These are phyloP conservation scores for Nephrotoma flavescens DNA, from an alignment of 2,888 invertebrate species.

Conservation along the genomic window DNA sequence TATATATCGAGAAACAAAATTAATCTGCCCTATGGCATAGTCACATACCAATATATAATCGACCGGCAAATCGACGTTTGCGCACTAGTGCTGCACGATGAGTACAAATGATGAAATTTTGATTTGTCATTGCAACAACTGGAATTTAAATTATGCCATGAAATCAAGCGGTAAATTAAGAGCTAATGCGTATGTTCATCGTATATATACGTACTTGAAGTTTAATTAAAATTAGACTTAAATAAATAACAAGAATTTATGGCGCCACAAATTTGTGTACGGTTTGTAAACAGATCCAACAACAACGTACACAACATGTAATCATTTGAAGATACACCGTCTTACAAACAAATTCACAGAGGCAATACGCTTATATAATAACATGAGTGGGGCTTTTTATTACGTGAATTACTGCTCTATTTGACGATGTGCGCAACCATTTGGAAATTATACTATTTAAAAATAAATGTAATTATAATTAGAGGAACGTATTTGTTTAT, in stretches of 20 bases:
- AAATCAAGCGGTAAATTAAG: too few species aligned
- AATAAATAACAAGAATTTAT: not conserved
- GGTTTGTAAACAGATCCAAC: not conserved
- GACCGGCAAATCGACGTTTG: not conserved
- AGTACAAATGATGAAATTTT: not conserved
- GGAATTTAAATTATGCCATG: not conserved
- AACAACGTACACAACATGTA: not conserved
- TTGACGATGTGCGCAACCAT: not conserved
- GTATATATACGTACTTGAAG: not conserved
- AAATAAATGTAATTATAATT: not conserved
- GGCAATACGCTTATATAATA: not conserved
- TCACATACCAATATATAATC: not conserved
- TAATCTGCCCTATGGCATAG: not conserved
- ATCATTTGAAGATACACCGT: not conserved
- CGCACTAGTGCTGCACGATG: not conserved
- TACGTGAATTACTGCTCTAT: not conserved
- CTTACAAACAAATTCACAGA: not conserved
- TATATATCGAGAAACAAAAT: not conserved
- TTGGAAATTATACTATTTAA: not conserved
- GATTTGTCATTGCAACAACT: not conserved
- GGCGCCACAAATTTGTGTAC: not conserved
- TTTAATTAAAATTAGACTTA: not conserved
- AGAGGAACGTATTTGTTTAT: not conserved
- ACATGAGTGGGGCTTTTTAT: not conserved
- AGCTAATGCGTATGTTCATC: not conserved